Base-by-base conservation (phyloP, 2,797 vertebrate species). In the Cirrhinus mrigala region DNA sequence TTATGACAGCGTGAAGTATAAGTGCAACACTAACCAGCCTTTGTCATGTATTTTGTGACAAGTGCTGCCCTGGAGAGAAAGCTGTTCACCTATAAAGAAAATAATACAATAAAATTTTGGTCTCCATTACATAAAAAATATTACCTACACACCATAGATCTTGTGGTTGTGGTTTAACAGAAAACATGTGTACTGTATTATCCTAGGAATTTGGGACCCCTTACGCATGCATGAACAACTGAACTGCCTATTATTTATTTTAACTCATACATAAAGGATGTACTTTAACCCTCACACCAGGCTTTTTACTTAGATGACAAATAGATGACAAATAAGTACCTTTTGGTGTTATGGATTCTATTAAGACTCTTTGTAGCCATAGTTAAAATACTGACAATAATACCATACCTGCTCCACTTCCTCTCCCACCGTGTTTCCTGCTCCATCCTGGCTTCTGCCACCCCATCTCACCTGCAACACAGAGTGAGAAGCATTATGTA, bases 371-470 rank as follows among this genome's bases (percentile, higher is more conserved):
- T 70, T 70, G 68, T 70, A 70, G 68, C 20, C 33, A 70, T n/a
- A n/a, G 20, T n/a, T 40, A 62, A 62, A 62, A 62, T 62, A 62
- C 60, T 62, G 60, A 62, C 60, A 29, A 29, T 16, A 27, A 15
- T 29, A 64, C 24, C 60, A 64, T 46, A 70, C 68, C 20, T 46
- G 20, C 68, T 70, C 68, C 20, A 70, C 68, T 70, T 70, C 68
- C 37, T 44, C 37, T 46, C 68, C 68, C 20, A 80, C 62, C 6
- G 70, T 54, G 70, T 83, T 83, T 37, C 81, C 68, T 56, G 81
- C 81, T 56, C 81, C 81, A 74, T 83, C 81, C 70, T 75, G 81
- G 52, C 54, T 83, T 62, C 81, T 83, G 81, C 70, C 81, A 62
- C 81, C 70, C 70, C 70, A 83, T 74, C 6, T 74, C 52, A 75